A percentile compares a stretch with the other conserved stretches of the same genome.
These are phyloP conservation scores for Ellobium chinense DNA, from an alignment of 2,888 invertebrate genomes.

Conservation along the genomic window DNA sequence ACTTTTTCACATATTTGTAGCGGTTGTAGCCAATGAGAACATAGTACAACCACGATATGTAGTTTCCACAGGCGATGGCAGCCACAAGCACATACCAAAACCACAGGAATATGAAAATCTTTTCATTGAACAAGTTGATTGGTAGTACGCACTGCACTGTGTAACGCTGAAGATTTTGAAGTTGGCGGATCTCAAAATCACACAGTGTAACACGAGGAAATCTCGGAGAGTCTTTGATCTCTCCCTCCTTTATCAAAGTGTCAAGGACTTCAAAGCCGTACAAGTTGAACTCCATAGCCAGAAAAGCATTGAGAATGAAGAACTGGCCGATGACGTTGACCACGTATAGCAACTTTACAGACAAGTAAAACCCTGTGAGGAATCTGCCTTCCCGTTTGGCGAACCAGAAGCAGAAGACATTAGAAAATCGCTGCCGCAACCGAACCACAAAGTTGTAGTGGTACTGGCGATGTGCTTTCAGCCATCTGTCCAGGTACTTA, in stretches of 20 bases:
- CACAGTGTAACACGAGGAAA: constrained; percentile 48
- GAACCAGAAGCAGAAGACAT: constrained; percentile 67
- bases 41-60: constrained; percentile 64
- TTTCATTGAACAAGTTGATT: constrained; percentile 76
- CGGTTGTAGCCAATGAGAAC: constrained; percentile 61
- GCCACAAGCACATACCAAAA: constrained; percentile 73
- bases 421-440: constrained; percentile 56
- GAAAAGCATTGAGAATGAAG: constrained; percentile 72
- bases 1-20: constrained; percentile 65
- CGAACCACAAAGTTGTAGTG: constrained; percentile 64
- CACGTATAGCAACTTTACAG: constrained; percentile 70
- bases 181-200: constrained; percentile 47
- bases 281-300: constrained; percentile 68
- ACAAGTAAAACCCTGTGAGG: constrained; percentile 71
- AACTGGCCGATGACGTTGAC: constrained; percentile 75
- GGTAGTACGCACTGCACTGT: constrained; percentile 73
- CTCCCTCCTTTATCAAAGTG: constrained; percentile 51
- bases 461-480: constrained; percentile 67
- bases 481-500: constrained; percentile 67
- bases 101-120: constrained; percentile 78
- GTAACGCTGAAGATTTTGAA: constrained; percentile 48
- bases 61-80: constrained; percentile 57
- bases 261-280: constrained; percentile 70
- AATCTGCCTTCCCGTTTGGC: constrained; percentile 72
- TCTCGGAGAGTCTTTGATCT: constrained; percentile 38